Evolutionary conservation across 2,888 invertebrate genomes (phyloP), one percentile per base, ranked within the genome.

Genomic region (Drosophila infuscata): DNA sequence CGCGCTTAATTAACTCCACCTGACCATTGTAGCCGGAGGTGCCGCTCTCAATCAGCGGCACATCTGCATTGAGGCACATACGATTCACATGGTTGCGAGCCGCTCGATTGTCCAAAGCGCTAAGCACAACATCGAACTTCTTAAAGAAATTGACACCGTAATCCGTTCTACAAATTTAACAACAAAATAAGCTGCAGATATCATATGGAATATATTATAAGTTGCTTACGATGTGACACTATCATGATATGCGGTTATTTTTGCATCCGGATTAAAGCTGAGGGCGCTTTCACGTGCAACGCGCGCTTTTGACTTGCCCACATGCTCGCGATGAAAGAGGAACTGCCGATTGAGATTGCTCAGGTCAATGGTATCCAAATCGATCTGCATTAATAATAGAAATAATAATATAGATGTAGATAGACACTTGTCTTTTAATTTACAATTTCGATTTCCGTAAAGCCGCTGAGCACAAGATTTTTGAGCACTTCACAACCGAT

Each of bases 341-440:
- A 99, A 99, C 93, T 99, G 99, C 46, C 99, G 95, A 93, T 99
- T 99, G 80, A 99, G 94, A 93, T 99, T 99, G 94, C 99, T 99
- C 68, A 99, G 97, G 94, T 99, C 99, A 92, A 99, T 99, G 0
- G 99, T 99, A 93, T 99, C 99, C 92, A 99, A 95, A 95, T 99
- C 99, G 93, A 99, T 98, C 99, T 99, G 94, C 52, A 49, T 65
- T 20, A 12, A 11, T 32, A 46, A 25, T 46, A 15, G 51, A 35
- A 48, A n/a, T 46, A 2, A 25, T 46, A 2, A 25, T 64, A 30
- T 29, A 15, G 0, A 29, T 20, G 20, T 7, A 7, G 9, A 30
- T 3, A 36, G 0, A n/a, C 20, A 51, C 0, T 48, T 0, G 1
- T 8, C 17, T 20, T 7, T 38, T 4, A 75, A 95, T 97, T 94